Conservation (phyloP, 2,113 vertebrate species). For the Camelus dromedarius region DNA sequence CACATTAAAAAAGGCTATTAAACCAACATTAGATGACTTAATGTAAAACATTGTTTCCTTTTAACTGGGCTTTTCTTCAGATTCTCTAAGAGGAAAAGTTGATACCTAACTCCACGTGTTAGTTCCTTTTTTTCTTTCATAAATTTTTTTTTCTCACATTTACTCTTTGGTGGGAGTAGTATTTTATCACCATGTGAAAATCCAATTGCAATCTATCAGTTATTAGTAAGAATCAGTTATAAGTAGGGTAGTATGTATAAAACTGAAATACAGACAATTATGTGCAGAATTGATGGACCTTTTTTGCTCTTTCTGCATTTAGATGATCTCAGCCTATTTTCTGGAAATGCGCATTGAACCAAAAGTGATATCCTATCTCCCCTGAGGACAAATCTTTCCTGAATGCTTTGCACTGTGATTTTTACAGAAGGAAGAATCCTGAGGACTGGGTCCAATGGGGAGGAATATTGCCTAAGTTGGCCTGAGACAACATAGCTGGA, state of each 20-base stretch:
- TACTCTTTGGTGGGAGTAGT: background rate
- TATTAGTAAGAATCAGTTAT: slow-evolving; percentile 14
- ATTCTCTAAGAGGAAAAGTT: slow-evolving; percentile 63
- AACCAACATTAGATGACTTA: slow-evolving; percentile 24
- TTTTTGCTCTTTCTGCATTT: slow-evolving; percentile 50
- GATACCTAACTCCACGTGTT: background rate
- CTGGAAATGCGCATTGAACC: slow-evolving; percentile 46
- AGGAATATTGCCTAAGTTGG: slow-evolving; percentile 24
- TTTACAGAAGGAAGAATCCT: slow-evolving; percentile 8
- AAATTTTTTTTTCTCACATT: slow-evolving; percentile 29
- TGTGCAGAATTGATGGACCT: background rate
- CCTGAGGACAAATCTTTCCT: slow-evolving; percentile 1
- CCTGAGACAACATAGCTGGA: slow-evolving; percentile 33
- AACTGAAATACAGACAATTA: slow-evolving; percentile 34
- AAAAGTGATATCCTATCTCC: slow-evolving; percentile 6
- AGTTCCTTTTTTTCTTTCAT: slow-evolving; percentile 59
- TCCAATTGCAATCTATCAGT: background rate
- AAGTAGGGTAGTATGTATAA: background rate
- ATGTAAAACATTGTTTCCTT: slow-evolving; percentile 41
- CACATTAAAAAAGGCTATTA: background rate
- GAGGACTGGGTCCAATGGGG: slow-evolving; percentile 39
- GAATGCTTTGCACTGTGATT: slow-evolving; percentile 23
- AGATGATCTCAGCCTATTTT: slow-evolving; percentile 14
- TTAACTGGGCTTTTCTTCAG: slow-evolving; percentile 57
- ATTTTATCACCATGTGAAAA: slow-evolving; percentile 47